Evolutionary conservation across 2,888 invertebrate genomes (phyloP).

Genomic region (Invenusta paracnida): DNA sequence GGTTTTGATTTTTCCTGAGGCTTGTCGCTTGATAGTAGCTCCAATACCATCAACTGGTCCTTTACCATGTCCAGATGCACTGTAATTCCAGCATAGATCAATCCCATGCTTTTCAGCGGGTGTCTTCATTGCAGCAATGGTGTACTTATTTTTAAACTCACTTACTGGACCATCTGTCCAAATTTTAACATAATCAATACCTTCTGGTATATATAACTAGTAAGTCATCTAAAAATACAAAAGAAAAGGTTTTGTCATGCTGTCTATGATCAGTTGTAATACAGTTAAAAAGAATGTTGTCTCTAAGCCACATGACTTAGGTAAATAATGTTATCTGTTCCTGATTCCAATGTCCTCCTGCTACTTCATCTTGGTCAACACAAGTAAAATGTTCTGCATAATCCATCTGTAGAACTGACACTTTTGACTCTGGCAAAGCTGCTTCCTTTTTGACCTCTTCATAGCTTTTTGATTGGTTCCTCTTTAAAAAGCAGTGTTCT

Average conservation of each 20-base stretch:
- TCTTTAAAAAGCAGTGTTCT: not conserved
- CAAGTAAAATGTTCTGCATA: not conserved
- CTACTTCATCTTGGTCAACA: not conserved
- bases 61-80: not conserved
- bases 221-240: not conserved
- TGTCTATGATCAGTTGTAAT: not conserved
- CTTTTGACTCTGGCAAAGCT: not conserved
- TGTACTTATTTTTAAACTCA: not conserved
- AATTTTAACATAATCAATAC: not conserved
- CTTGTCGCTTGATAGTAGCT: not conserved
- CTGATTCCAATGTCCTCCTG: not conserved
- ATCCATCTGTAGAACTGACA: not conserved
- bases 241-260: not conserved
- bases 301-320: not conserved
- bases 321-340: not conserved
- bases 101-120: not conserved
- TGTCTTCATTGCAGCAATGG: not conserved
- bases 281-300: not conserved
- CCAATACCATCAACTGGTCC: not conserved
- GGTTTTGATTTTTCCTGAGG: not conserved
- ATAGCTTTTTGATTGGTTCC: not conserved
- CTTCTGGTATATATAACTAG: not conserved
- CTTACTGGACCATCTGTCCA: not conserved
- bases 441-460: not conserved
- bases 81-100: not conserved